Conservation (phyloP, 2,888 invertebrate genomes). For the Andrena haemorrhoa region DNA sequence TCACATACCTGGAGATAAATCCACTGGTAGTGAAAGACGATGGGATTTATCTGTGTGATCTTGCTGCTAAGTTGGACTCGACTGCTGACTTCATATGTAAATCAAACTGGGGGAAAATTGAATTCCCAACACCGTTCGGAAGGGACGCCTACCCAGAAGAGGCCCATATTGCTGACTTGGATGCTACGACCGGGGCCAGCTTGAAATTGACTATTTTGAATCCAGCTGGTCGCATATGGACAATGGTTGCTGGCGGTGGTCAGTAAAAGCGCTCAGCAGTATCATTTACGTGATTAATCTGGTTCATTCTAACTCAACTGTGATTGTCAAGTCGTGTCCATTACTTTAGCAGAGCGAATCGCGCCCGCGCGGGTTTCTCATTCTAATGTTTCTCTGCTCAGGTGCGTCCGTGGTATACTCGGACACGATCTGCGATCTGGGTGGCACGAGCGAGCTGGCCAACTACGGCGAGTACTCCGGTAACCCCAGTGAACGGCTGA, state of each 20-base stretch:
- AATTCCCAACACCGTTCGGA: conserved; percentile 99
- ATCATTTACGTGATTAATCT: conserved; percentile 63
- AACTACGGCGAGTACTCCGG: conserved; percentile 99
- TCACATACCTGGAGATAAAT: conserved; percentile 99
- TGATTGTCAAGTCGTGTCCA: conserved; percentile 58
- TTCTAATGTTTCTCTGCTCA: conserved; percentile 53
- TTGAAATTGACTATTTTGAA: conserved; percentile 98
- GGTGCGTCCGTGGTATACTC: conserved; percentile 99
- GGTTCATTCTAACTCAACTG: conserved; percentile 59
- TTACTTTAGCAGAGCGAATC: background rate
- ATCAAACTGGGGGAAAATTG: conserved; percentile 97
- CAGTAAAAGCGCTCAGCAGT: conserved; percentile 62
- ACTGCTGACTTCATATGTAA: conserved; percentile 99
- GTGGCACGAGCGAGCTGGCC: conserved; percentile 96
- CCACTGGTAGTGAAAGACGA: conserved; percentile 95
- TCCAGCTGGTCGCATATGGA: conserved; percentile 98
- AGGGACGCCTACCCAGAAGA: conserved; percentile 98
- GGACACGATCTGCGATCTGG: conserved; percentile 99
- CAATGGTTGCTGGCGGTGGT: conserved; percentile 99
- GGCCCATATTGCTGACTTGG: conserved; percentile 98
- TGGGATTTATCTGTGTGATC: conserved; percentile 95
- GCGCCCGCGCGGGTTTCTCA: conserved; percentile 92
- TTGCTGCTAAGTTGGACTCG: conserved; percentile 99
- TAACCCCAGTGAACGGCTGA: conserved; percentile 99
- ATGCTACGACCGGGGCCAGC: conserved; percentile 99